Conservation (phyloP, 2,888 invertebrate genomes). For the Elmis aenea region DNA sequence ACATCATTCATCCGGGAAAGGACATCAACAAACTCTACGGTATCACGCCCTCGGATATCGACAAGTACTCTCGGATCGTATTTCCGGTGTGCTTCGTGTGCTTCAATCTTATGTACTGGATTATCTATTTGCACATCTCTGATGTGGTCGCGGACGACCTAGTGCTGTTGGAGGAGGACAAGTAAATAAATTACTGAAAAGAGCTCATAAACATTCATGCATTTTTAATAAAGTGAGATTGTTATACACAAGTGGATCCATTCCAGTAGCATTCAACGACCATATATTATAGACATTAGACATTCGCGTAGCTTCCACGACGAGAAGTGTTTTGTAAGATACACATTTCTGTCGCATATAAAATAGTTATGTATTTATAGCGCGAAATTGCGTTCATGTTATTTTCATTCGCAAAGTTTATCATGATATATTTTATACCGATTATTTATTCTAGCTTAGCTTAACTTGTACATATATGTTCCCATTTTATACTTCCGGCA, state of each 20-base stretch:
- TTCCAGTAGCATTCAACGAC: constrained; percentile 36
- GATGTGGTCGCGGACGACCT: constrained; percentile 93
- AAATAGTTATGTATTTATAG: constrained; percentile 22
- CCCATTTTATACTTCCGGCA: constrained; percentile 33
- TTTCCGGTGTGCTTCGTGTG: constrained; percentile 98
- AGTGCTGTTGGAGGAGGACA: constrained; percentile 70
- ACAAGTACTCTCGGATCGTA: constrained; percentile 97
- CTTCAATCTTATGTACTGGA: constrained; percentile 99
- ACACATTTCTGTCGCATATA: constrained; percentile 22
- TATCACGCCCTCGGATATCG: constrained; percentile 95
- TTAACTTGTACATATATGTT: constrained; percentile 28
- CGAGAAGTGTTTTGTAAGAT: constrained; percentile 30
- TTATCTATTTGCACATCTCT: constrained; percentile 92
- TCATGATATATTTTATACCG: constrained; percentile 23
- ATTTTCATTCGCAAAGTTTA: constrained; percentile 24
- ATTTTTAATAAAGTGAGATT: constrained; percentile 34
- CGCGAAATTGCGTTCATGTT: constrained; percentile 21
- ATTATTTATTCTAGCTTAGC: constrained; percentile 26
- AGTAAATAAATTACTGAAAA: constrained; percentile 47
- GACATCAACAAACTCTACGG: constrained; percentile 88
- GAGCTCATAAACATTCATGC: constrained; percentile 33
- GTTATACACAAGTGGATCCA: constrained; percentile 27
- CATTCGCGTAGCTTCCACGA: constrained; percentile 19
- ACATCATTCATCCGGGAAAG: constrained; percentile 83
- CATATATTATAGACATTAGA: constrained; percentile 26